Base-by-base conservation (phyloP, 2,888 invertebrate species). In the Pterobdella sp. region DNA sequence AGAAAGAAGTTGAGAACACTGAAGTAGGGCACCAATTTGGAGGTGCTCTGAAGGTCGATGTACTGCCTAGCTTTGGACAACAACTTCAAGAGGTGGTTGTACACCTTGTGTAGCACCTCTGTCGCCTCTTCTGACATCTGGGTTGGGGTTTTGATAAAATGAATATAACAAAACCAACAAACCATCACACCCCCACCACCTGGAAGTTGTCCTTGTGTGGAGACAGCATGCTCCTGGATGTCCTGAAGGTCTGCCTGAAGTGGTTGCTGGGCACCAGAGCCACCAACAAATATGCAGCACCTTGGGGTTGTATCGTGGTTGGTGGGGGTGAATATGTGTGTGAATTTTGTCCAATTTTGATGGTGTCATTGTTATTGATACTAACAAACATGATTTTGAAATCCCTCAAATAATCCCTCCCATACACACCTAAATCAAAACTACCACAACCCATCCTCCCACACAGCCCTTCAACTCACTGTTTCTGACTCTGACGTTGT, bases 21-120 rank as follows among this genome's bases (percentile, higher is more conserved):
- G 84, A 95, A 94, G 84, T 94, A 94, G 10, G 93, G 91, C 42
- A 93, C 93, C 75, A 95, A 86, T 84, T 94, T 94, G 85, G 91
- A 91, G 1, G 93, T 91, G 73, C 94, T 93, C 82, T 94, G 26
- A 42, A 56, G 34, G 82, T 82, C 83, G 42, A 81, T 82, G 79
- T 93, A 94, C 79, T 91, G 90, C 78, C 91, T 89, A 0, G 93
- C 93, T 18, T 91, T 88, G 76, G 91, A 89, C 74, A 94, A 82
- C 78, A 94, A 79, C 71, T 82, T 78, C 74, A 84, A 77, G 66
- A 85, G 78, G 75, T 84, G 81, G 68, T 81, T 81, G 78, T 83
- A 84, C 65, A 85, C 89, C 84, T 88, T 84, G 80, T 88, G 88
- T 60, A 88, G 82, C 69, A 88, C 87, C 60, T 86, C 82, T 76